Evolutionary conservation across 1,140 invertebrate species (phyloP).

Genomic region (Lepeophtheirus salmonis): DNA sequence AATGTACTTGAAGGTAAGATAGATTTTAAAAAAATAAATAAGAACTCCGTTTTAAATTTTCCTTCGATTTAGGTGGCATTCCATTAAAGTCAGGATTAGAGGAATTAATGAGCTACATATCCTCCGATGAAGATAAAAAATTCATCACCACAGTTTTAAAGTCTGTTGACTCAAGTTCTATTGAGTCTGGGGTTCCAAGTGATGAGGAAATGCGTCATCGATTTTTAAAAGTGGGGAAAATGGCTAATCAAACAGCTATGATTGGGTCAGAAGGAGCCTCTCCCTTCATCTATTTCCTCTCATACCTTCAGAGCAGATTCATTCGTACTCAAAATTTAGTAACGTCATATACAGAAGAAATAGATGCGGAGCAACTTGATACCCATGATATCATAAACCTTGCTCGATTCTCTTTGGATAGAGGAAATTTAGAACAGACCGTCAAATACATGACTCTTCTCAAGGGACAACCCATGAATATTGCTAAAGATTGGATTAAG

Average conservation of each 20-base stretch:
- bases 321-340: conserved; percentile 29
- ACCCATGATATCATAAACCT: conserved; percentile 65
- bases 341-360: too few species aligned
- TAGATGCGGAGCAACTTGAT: conserved; percentile 35
- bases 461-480: conserved; percentile 54
- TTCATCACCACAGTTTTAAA: conserved; percentile 50
- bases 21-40: neutral
- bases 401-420: conserved; percentile 47
- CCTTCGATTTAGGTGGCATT: neutral
- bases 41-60: neutral
- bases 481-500: conserved; percentile 66
- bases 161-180: conserved; percentile 51
- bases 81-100: conserved; percentile 24
- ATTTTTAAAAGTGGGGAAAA: conserved; percentile 47
- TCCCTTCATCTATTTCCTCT: conserved; percentile 60
- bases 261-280: conserved; percentile 57
- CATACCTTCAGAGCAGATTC: conserved; percentile 60
- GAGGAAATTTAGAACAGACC: conserved; percentile 59
- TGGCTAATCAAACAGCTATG: conserved; percentile 47
- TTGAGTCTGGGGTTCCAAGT: conserved; percentile 57
- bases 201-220: conserved; percentile 62
- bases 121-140: neutral
- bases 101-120: neutral
- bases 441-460: conserved; percentile 75
- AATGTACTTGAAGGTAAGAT: neutral